phyloP scores from a whole-genome alignment of 2,797 vertebrate species.

The Coluber constrictor region DNA sequence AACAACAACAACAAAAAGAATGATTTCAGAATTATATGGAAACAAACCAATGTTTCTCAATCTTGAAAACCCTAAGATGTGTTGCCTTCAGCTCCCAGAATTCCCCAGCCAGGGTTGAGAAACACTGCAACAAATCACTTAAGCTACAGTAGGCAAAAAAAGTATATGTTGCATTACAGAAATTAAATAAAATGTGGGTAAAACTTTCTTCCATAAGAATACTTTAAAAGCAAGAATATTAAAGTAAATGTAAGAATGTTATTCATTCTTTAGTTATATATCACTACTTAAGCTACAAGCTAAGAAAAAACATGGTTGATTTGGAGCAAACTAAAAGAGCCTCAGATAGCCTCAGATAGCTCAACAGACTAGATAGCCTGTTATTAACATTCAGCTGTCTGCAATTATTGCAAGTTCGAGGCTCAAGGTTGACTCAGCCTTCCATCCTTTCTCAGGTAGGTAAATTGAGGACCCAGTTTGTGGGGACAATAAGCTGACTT shows the following conservation, averaged over 20 bases:
- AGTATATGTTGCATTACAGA: not conserved
- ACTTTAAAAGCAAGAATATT: not conserved
- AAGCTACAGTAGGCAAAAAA: not conserved
- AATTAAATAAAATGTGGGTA: constrained; percentile 12
- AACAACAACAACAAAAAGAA: not conserved
- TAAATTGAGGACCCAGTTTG: too few relatives aligned
- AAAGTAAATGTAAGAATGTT: not conserved
- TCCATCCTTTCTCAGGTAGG: too few relatives aligned
- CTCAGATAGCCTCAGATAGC: too few relatives aligned
- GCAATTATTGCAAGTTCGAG: too few relatives aligned
- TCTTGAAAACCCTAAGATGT: not conserved
- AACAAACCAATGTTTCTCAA: not conserved
- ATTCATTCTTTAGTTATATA: not conserved
- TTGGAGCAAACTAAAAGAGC: not conserved
- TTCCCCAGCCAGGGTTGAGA: not conserved
- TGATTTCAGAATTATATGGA: not conserved
- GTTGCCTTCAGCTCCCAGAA: not conserved
- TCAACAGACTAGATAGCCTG: too few relatives aligned
- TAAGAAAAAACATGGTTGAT: not conserved
- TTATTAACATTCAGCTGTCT: too few relatives aligned
- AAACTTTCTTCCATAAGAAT: not conserved
- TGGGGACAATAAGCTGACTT: too few relatives aligned
- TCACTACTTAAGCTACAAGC: not conserved
- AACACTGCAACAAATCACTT: not conserved
- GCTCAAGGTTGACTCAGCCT: too few relatives aligned